Percentiles rank a stretch among this genome's conserved stretches.
Conservation (phyloP, 2,888 invertebrate species). For the Marasmarcha lunaedactyla region DNA sequence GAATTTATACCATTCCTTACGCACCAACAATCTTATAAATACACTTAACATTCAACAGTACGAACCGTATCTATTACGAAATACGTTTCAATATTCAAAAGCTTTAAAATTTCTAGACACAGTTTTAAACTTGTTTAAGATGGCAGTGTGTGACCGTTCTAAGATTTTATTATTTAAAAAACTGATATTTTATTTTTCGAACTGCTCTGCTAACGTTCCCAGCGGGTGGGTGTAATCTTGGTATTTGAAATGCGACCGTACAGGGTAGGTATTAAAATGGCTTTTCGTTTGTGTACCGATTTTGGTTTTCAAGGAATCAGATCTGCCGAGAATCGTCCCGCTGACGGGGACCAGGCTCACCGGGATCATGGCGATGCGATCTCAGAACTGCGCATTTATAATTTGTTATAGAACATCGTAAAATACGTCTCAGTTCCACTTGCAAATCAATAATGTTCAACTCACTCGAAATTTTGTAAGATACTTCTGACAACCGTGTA, state of each 20-base stretch:
- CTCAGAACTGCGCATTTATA: neutral
- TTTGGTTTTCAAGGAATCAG: constrained; percentile 46
- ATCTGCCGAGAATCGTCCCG: constrained; percentile 14
- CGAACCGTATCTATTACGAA: constrained; percentile 20
- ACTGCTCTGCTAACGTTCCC: constrained; percentile 59
- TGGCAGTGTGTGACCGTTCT: constrained; percentile 58
- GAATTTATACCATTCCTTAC: constrained; percentile 55
- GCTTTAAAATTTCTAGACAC: constrained; percentile 10
- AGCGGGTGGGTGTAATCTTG: constrained; percentile 40
- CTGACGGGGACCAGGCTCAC: neutral
- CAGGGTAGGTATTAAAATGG: constrained; percentile 20
- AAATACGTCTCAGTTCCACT: no score
- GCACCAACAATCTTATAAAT: neutral
- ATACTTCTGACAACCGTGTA: no score
- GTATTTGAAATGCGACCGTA: constrained; percentile 25
- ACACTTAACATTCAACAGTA: neutral
- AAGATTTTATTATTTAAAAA: constrained; percentile 66
- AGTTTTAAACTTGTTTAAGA: constrained; percentile 7
- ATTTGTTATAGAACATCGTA: neutral
- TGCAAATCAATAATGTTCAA: no score
- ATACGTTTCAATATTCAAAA: constrained; percentile 31
- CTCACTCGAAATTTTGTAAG: no score
- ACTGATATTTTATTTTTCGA: constrained; percentile 65
- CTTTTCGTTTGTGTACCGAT: constrained; percentile 18
- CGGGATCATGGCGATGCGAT: neutral